A percentile compares a stretch with the other conserved stretches of the same genome.
phyloP scores from a whole-genome alignment of 2,888 invertebrate species.

The Exocentrus adspersus region DNA sequence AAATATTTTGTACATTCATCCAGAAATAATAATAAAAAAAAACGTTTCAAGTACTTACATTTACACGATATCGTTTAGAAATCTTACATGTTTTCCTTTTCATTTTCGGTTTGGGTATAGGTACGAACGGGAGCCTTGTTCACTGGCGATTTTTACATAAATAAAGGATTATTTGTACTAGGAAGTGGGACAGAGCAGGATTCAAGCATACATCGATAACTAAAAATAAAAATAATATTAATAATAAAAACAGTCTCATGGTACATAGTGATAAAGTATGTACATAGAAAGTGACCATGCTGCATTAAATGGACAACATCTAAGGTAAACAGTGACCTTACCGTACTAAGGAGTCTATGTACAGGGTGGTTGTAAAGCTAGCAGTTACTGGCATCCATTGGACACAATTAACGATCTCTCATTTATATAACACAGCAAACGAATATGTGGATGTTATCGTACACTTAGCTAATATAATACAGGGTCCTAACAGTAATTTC shows the following conservation, averaged over 20 bases:
- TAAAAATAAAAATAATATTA: conserved; percentile 29
- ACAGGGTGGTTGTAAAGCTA: conserved; percentile 60
- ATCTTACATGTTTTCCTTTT: conserved; percentile 50
- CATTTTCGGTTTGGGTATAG: conserved; percentile 46
- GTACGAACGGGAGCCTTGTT: conserved; percentile 48
- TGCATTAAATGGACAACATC: conserved; percentile 59
- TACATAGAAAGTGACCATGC: conserved; percentile 56
- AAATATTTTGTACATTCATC: conserved; percentile 63
- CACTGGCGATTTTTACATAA: conserved; percentile 36
- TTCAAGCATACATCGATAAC: conserved; percentile 52
- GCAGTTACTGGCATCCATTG: conserved; percentile 57
- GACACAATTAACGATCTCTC: conserved; percentile 54
- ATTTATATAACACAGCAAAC: conserved; percentile 46
- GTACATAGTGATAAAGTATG: conserved; percentile 57
- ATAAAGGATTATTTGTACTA: conserved; percentile 52
- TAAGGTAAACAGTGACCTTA: conserved; percentile 57
- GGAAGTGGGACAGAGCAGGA: conserved; percentile 38
- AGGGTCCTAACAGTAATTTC: conserved; percentile 44
- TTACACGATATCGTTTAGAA: conserved; percentile 56
- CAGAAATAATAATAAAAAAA: conserved; percentile 62
- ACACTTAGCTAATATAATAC: conserved; percentile 59
- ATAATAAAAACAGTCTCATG: conserved; percentile 62
- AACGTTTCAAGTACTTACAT: conserved; percentile 60
- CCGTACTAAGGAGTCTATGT: conserved; percentile 33
- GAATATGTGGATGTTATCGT: conserved; percentile 45